Conservation (phyloP, 2,888 invertebrate genomes). For the Drosophila neonasuta region DNA sequence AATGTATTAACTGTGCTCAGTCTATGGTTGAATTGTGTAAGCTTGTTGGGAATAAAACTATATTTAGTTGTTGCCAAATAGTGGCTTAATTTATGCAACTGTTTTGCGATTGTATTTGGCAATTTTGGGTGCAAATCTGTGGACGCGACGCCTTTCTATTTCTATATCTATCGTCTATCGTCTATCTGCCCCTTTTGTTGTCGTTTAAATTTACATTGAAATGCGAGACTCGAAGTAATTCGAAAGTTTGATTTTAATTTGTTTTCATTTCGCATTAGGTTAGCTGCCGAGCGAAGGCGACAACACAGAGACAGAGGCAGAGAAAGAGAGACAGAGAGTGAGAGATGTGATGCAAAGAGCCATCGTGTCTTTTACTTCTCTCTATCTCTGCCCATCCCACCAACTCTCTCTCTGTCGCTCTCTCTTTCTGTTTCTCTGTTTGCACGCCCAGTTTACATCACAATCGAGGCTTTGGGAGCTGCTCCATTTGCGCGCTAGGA, state of each 20-base stretch:
- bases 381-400: conserved; percentile 1
- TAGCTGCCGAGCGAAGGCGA: conserved; percentile 41
- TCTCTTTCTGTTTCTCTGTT: conserved; percentile 60
- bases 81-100: conserved; percentile 66
- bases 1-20: conserved; percentile 10
- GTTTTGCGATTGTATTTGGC: conserved; percentile 25
- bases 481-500: conserved; percentile 66
- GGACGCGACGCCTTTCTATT: not conserved
- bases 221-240: conserved; percentile 79
- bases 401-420: conserved; percentile 3
- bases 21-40: conserved; percentile 7
- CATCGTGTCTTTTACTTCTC: conserved; percentile 11
- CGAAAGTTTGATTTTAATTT: conserved; percentile 80
- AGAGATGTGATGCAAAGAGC: conserved; percentile 6
- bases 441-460: conserved; percentile 75
- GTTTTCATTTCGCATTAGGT: conserved; percentile 80
- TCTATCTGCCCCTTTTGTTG: conserved; percentile 57
- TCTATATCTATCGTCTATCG: not conserved
- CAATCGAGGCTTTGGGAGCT: conserved; percentile 54
- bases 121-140: conserved; percentile 25
- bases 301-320: conserved; percentile 5
- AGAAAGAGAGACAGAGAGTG: too few relatives aligned
- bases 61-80: conserved; percentile 16
- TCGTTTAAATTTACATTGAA: conserved; percentile 76
- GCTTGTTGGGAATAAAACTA: conserved; percentile 11